A percentile compares a stretch with the other conserved stretches of the same genome.
Conservation (phyloP, 2,888 invertebrate species). For the Meandrusa payeni region DNA sequence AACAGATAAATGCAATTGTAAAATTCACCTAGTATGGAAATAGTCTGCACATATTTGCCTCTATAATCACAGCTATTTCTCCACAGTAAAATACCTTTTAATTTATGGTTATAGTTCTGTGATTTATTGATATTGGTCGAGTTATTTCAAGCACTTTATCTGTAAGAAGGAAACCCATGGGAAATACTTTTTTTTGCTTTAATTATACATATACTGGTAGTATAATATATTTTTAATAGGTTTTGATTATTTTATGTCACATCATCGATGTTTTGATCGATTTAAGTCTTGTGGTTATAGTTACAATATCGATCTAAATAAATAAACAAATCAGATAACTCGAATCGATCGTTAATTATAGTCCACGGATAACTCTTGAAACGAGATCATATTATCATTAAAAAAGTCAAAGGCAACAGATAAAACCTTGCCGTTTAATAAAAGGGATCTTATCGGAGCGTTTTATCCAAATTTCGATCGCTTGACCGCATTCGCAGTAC, state of each 20-base stretch:
- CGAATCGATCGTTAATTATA: too few relatives aligned
- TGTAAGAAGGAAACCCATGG: conserved; percentile 8
- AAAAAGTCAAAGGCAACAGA: not conserved
- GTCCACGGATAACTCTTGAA: too few relatives aligned
- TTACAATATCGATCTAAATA: too few relatives aligned
- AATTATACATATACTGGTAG: not conserved
- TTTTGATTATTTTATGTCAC: too few relatives aligned
- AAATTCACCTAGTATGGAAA: not conserved
- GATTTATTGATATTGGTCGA: conserved; percentile 13
- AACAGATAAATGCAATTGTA: too few relatives aligned
- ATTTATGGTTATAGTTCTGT: conserved; percentile 12
- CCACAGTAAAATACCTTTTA: conserved; percentile 9
- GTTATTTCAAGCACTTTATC: conserved; percentile 7
- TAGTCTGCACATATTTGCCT: conserved; percentile 4
- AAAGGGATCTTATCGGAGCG: not conserved
- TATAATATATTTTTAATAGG: too few relatives aligned
- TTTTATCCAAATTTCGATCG: not conserved
- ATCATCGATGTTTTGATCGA: too few relatives aligned
- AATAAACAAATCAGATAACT: too few relatives aligned
- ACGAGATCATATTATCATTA: too few relatives aligned
- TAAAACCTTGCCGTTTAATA: not conserved
- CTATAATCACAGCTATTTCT: conserved; percentile 15
- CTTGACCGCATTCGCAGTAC: conserved; percentile 6
- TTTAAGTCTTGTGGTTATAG: too few relatives aligned
- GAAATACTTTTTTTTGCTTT: not conserved